Base-by-base conservation (phyloP, 2,888 invertebrate genomes). In the Acheta domesticus region DNA sequence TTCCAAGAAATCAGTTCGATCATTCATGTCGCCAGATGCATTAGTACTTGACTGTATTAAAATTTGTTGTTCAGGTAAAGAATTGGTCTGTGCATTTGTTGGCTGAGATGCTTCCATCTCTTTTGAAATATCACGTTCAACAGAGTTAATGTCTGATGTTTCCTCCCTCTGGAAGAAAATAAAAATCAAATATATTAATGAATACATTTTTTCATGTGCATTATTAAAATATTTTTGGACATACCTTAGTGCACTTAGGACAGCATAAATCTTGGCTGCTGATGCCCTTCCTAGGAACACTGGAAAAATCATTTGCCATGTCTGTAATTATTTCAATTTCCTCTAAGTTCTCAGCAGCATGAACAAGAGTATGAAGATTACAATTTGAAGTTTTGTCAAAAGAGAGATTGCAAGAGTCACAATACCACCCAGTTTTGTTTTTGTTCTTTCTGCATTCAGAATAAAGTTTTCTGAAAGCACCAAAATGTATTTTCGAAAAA, bases 281-380 rank as follows among this genome's bases (percentile, higher is more conserved):
- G 78, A 80, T n/a, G 80, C 80, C 21, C 80, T 80, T 12, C 81
- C 82, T 19, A 81, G 81, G 77, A 80, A 83, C 20, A 77, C 77
- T 11, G 80, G 79, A 21, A 19, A 62, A 62, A 62, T 62, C 62
- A 62, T 62, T 62, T 19, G 62, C 16, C 62, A 62, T 19, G 62
- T n/a, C 62, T 19, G n/a, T n/a, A 62, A 62, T 62, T 62, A 62
- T 62, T 62, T 62, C 62, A 19, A n/a, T n/a, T n/a, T 85, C 85
- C 74, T 82, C 81, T 1, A 83, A 81, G 80, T 86, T 84, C 74
- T 85, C 84, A 4, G 87, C 87, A 23, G 87, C 87, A 83, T 90
- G 90, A 8, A 87, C 86, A 23, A 89, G 84, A 1, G 87, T 87
- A 83, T 91, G 91, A 48, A 90, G 84, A 84, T 89, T 88, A 19